A percentile compares a stretch with the other conserved stretches of the same genome.
These are phyloP conservation scores for Ceyx margarethae DNA, from an alignment of 2,113 vertebrate species.

Conservation along the genomic window DNA sequence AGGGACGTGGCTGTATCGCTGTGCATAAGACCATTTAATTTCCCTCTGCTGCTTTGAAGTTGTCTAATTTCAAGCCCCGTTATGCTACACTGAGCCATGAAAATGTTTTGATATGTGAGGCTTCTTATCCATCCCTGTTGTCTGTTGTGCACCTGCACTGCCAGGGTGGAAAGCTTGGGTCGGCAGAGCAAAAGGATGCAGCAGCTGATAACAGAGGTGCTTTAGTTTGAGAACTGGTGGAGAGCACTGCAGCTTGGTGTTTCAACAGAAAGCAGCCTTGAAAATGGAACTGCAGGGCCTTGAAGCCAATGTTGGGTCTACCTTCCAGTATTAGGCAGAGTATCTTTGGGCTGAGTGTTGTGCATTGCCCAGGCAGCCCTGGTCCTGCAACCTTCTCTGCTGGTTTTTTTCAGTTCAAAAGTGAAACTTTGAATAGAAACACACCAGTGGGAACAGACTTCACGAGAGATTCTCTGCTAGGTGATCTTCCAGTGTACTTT, in stretches of 20 bases:
- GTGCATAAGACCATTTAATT: not conserved
- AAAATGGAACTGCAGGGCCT: not conserved
- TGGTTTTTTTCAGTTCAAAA: not conserved
- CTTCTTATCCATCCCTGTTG: not conserved
- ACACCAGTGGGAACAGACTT: not conserved
- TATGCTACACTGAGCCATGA: not conserved
- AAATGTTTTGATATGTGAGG: not conserved
- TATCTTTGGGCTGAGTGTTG: not conserved
- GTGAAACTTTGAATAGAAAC: not conserved
- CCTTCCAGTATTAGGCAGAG: not conserved
- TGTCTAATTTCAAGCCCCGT: conserved; percentile 25
- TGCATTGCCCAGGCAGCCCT: not conserved
- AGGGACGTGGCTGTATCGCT: not conserved
- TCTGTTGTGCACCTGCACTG: not conserved
- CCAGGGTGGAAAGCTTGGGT: not conserved
- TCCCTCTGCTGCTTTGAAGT: conserved; percentile 24
- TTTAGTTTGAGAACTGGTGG: not conserved
- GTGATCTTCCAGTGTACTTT: not conserved
- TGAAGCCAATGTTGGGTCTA: not conserved
- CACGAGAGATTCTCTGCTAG: not conserved
- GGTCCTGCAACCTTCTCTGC: not conserved
- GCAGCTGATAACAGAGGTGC: not conserved
- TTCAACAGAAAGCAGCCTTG: not conserved
- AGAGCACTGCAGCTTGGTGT: not conserved
- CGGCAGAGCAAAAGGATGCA: not conserved